Evolutionary conservation across 1,140 invertebrate species (phyloP), one percentile per base, ranked within the genome.

Genomic region (Solen grandis): DNA sequence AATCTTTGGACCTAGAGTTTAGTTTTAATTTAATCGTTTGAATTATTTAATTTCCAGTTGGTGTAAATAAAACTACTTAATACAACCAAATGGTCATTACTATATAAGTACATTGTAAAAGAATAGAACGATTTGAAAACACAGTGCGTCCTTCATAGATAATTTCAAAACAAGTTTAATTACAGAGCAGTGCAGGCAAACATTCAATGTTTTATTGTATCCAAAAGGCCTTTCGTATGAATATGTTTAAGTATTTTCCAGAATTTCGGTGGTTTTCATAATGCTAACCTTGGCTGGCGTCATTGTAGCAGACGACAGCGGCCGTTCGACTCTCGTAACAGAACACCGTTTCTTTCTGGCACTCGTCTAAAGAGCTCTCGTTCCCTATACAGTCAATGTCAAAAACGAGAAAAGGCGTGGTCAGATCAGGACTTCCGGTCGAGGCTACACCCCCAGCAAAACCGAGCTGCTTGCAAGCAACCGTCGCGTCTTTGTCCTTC

Each of bases 401-500:
- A 19, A 46, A 46, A 2, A 57, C 62, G 41, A 77, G 52, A 31
- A 59, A 55, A 8, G 81, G 81, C 2, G 33, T 8, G 14, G 50
- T 46, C 36, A 8, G 41, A 25, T 69, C 27, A 38, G 46, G 22
- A 5, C 2, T 27, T 16, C 55, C 29, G 19, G 41, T 46, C 3
- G 63, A 50, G 19, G 63, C 63, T 27, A 38, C 22, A 31, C 70
- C 83, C 22, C 57, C 72, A 57, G 1, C n/a, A 52, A 55, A 85
- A 10, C 84, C 84, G 4, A 86, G 69, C 38, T 85, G 57, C 59
- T 65, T 60, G 55, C 85, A 86, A n/a, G 25, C 41, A 16, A 75
- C 72, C 8, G 27, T 10, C 8, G 72, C 72, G 55, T 75, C 72
- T 35, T 5, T 25, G 38, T 75, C 72, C 19, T 75, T 59, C 72